These are phyloP conservation scores for Crax fasciolata DNA, from an alignment of 2,797 vertebrate species.

Conservation along the genomic window DNA sequence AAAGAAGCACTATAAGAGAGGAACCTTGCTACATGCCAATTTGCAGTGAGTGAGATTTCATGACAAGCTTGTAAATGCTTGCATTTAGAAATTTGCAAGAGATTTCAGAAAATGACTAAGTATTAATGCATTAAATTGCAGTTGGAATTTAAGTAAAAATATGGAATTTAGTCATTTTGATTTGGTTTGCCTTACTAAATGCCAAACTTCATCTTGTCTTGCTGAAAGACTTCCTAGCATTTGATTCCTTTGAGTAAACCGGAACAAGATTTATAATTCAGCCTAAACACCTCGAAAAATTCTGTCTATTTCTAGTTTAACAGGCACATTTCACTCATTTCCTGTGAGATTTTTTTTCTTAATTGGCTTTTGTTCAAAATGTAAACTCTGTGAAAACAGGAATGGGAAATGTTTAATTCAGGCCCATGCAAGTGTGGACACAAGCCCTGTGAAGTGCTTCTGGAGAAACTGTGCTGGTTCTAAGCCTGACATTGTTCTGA, in stretches of 20 bases:
- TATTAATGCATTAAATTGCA: neutral
- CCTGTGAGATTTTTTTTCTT: neutral
- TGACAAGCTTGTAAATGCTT: neutral
- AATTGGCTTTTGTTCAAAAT: neutral
- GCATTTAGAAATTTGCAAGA: neutral
- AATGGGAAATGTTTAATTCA: neutral
- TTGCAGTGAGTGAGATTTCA: neutral
- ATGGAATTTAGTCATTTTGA: neutral
- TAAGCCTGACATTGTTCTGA: neutral
- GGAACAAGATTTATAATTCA: neutral
- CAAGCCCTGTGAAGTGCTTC: neutral
- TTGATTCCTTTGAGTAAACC: neutral
- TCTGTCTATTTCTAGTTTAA: neutral
- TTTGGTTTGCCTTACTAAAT: neutral
- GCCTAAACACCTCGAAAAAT: neutral
- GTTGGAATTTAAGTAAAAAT: neutral
- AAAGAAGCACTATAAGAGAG: neutral
- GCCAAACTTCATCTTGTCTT: neutral
- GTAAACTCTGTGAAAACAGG: neutral
- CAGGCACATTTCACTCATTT: neutral
- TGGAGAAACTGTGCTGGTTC: neutral
- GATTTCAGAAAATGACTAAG: neutral
- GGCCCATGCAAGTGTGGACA: neutral
- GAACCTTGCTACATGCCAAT: neutral
- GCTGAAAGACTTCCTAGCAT: neutral